A percentile compares a stretch with the other conserved stretches of the same genome.
These are phyloP conservation scores for Hippocampus abdominalis DNA, from an alignment of 2,113 vertebrate species.

Conservation along the genomic window DNA sequence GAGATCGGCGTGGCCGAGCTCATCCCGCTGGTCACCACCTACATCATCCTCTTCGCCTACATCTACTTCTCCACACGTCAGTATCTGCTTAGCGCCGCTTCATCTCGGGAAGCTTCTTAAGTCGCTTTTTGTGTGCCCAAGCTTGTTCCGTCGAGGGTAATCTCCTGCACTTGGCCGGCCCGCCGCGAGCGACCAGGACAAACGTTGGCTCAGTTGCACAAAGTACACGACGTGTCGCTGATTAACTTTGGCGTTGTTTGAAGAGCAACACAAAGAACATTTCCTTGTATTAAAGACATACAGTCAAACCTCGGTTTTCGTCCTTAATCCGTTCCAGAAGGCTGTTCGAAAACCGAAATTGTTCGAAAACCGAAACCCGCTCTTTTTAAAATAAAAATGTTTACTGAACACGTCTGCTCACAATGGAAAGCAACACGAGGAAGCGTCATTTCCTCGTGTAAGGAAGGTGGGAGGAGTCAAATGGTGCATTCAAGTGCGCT, in stretches of 20 bases:
- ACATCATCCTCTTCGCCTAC: slow-evolving; percentile 97
- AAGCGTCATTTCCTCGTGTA: no score
- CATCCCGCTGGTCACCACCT: slow-evolving; percentile 95
- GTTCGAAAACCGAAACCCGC: no score
- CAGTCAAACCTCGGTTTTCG: no score
- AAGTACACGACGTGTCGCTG: not conserved
- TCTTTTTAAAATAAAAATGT: no score
- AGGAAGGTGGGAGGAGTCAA: no score
- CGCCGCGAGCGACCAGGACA: slow-evolving; percentile 16
- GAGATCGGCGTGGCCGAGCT: slow-evolving; percentile 95
- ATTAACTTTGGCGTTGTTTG: not conserved
- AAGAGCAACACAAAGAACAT: not conserved
- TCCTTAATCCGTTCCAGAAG: no score
- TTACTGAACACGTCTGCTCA: no score
- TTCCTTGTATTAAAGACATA: not conserved
- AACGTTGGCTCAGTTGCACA: slow-evolving; percentile 20
- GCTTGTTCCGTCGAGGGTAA: slow-evolving; percentile 56
- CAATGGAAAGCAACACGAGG: no score
- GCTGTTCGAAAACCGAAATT: no score
- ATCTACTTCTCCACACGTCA: slow-evolving; percentile 98
- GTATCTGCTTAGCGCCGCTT: slow-evolving; percentile 36
- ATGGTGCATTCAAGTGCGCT: no score
- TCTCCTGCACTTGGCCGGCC: slow-evolving; percentile 32
- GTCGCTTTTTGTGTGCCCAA: slow-evolving; percentile 21
- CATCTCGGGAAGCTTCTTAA: not conserved